phyloP scores from a whole-genome alignment of 2,113 vertebrate genomes.

The Albula glossodonta region DNA sequence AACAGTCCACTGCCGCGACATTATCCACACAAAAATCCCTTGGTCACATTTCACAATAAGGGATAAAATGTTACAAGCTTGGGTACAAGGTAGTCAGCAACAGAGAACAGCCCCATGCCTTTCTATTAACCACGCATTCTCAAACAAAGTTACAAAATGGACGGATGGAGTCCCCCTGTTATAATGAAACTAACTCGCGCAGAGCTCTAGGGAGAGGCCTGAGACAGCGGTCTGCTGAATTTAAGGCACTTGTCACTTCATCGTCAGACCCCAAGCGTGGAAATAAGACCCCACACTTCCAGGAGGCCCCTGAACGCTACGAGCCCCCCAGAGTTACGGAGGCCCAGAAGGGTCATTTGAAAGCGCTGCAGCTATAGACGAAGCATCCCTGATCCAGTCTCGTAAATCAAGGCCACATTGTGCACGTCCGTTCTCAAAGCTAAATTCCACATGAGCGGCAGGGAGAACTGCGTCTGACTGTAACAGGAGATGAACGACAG shows the following conservation, averaged over 20 bases:
- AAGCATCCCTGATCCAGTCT: not conserved
- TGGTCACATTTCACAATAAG: not conserved
- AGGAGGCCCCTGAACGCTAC: not conserved
- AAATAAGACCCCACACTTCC: not conserved
- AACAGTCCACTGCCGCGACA: no score
- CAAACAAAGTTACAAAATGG: not conserved
- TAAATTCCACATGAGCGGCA: not conserved
- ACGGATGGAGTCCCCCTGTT: not conserved
- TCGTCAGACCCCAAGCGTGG: not conserved
- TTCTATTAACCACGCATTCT: not conserved
- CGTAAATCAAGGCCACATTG: not conserved
- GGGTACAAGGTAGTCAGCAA: not conserved
- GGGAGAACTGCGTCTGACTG: not conserved
- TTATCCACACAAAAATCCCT: no score
- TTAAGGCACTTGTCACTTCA: not conserved
- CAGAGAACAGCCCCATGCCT: not conserved
- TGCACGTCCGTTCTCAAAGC: not conserved
- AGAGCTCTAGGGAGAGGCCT: not conserved
- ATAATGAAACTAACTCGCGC: slow-evolving; percentile 5
- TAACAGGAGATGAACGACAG: not conserved
- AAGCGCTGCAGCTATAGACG: not conserved
- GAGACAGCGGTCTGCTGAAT: not conserved
- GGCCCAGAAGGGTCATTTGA: not conserved
- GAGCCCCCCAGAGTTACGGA: not conserved
- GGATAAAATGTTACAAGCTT: not conserved